Evolutionary conservation across 2,888 invertebrate species (phyloP), one percentile per base, ranked within the genome.

Genomic region (Strigamia crassipes): DNA sequence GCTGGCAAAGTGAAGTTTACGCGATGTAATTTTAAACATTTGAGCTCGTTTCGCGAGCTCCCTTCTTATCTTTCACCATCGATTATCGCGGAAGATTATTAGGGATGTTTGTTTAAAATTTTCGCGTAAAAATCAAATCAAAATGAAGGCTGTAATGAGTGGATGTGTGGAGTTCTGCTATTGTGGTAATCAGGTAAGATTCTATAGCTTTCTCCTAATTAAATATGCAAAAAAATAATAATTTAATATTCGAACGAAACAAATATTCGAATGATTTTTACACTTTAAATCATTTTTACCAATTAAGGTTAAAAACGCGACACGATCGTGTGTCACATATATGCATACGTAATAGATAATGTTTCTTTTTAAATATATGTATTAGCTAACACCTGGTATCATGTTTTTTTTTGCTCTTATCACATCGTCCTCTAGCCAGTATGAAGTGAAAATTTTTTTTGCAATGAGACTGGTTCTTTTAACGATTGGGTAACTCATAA

Each of bases 11-110:
- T 51, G 51, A n/a, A 51, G 51, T 51, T 51, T 51, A n/a, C 51
- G 51, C n/a, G n/a, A 51, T 51, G 51, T n/a, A 51, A 51, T 51
- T 51, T 51, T 51, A 51, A 51, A 51, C 51, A 51, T 51, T 51
- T 51, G 51, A 13, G 51, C 51, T 51, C 51, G 51, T 15, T 51
- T 51, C 18, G 51, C 51, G 51, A 51, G 51, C 51, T 18, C 15
- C 3, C n/a, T 18, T 51, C 6, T 51, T 51, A 51, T 51, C 51
- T 51, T 18, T n/a, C 4, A 1, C n/a, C 51, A 18, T 51, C 15
- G 51, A 51, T 51, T 51, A 51, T 51, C n/a, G 51, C 18, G 10
- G 18, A 51, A 51, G 51, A 51, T 51, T 51, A 51, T 51, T n/a
- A n/a, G n/a, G 51, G n/a, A 13, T 51, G 51, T 51, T 51, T 51